A percentile compares a stretch with the other conserved stretches of the same genome.
These are phyloP conservation scores for Ooceraea biroi DNA, from an alignment of 1,140 invertebrate species.

Conservation along the genomic window DNA sequence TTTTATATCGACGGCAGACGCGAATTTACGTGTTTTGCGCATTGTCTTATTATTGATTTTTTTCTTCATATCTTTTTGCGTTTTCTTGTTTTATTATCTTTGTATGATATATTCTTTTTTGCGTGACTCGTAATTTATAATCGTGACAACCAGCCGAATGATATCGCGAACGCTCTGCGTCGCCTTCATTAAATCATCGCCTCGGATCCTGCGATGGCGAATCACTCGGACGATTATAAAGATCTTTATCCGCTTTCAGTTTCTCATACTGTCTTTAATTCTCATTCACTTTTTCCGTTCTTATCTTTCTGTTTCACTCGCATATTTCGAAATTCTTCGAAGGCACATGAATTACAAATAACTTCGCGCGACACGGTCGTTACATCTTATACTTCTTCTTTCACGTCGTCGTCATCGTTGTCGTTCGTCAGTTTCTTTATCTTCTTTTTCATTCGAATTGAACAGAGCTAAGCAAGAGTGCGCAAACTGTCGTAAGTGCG, in stretches of 20 bases:
- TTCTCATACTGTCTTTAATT: not conserved
- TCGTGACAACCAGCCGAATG: slow-evolving; percentile 49
- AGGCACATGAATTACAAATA: slow-evolving; percentile 80
- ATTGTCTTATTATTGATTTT: slow-evolving; percentile 42
- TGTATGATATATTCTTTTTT: slow-evolving; percentile 39
- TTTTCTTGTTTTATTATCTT: slow-evolving; percentile 7
- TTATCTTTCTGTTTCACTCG: slow-evolving; percentile 42
- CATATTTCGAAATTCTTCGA: slow-evolving; percentile 71
- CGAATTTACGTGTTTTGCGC: slow-evolving; percentile 43
- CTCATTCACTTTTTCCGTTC: not conserved
- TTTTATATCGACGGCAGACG: slow-evolving; percentile 34
- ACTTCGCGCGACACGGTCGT: slow-evolving; percentile 43
- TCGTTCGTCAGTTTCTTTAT: slow-evolving; percentile 12
- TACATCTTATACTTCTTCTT: slow-evolving; percentile 6
- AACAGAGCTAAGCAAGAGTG: slow-evolving; percentile 51
- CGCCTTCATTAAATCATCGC: not conserved
- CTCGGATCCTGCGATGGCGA: slow-evolving; percentile 28
- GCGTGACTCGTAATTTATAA: slow-evolving; percentile 48
- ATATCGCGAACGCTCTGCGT: slow-evolving; percentile 45
- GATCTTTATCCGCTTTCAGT: slow-evolving; percentile 3
- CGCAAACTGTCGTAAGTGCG: slow-evolving; percentile 34
- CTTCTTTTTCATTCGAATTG: not conserved
- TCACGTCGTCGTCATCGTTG: not conserved
- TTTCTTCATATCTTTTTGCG: not conserved
- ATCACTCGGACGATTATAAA: slow-evolving; percentile 40